Conservation (phyloP, 2,888 invertebrate genomes). For the Trisateles emortualis region DNA sequence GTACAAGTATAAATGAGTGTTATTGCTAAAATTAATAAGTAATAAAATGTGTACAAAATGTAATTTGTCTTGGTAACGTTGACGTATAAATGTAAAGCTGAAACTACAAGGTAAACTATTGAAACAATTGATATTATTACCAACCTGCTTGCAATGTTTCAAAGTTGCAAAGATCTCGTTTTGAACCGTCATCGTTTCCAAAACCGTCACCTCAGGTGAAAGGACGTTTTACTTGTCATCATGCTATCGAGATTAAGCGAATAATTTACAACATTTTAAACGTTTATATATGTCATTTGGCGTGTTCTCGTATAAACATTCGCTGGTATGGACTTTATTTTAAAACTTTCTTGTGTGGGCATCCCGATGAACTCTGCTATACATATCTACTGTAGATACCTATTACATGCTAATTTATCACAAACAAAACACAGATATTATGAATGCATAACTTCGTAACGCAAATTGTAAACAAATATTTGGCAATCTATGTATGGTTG, state of each 20-base stretch:
- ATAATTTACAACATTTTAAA: slow-evolving; percentile 75
- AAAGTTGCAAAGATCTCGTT: slow-evolving; percentile 9
- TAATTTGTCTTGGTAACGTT: background rate
- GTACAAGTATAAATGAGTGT: slow-evolving; percentile 8
- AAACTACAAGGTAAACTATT: background rate
- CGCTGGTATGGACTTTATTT: slow-evolving; percentile 60
- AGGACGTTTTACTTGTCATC: slow-evolving; percentile 75
- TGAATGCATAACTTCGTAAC: slow-evolving; percentile 5
- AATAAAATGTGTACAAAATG: slow-evolving; percentile 11
- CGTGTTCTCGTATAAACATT: slow-evolving; percentile 70
- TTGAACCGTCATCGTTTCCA: slow-evolving; percentile 19
- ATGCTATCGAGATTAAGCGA: slow-evolving; percentile 64
- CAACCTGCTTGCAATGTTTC: slow-evolving; percentile 11
- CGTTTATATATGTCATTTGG: slow-evolving; percentile 75
- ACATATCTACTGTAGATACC: background rate
- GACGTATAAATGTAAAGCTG: slow-evolving; percentile 8
- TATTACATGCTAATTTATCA: background rate
- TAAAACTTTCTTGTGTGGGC: slow-evolving; percentile 52
- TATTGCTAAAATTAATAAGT: slow-evolving; percentile 2
- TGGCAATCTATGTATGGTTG: slow-evolving; percentile 20
- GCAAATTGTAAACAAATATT: slow-evolving; percentile 24
- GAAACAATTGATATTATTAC: slow-evolving; percentile 16
- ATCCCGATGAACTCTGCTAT: background rate
- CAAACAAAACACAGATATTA: background rate
- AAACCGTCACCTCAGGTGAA: slow-evolving; percentile 67